These are phyloP conservation scores for Staurois parvus DNA, from an alignment of 2,797 vertebrate genomes.

Conservation along the genomic window DNA sequence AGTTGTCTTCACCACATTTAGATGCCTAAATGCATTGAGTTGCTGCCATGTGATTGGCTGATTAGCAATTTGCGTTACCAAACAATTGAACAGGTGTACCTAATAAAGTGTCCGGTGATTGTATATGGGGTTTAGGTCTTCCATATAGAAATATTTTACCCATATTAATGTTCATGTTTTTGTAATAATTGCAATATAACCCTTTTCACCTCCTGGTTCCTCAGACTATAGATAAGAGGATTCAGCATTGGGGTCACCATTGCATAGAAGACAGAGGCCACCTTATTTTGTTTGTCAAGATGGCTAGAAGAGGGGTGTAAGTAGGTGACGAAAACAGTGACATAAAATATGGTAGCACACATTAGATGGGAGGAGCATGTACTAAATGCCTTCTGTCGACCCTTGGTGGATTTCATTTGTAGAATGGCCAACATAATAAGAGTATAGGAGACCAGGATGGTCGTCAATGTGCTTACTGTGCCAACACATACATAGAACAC, in stretches of 20 bases:
- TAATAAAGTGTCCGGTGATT: too few relatives aligned
- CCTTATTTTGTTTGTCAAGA: constrained; percentile 11
- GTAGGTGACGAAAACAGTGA: constrained; percentile 62
- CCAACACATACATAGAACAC: constrained; percentile 8
- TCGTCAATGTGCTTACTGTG: too few relatives aligned
- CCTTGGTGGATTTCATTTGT: constrained; percentile 56
- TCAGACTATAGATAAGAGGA: constrained; percentile 33
- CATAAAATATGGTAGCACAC: constrained; percentile 65
- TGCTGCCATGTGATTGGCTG: too few relatives aligned
- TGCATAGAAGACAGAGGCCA: constrained; percentile 16
- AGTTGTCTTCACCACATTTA: too few relatives aligned
- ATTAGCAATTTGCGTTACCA: too few relatives aligned
- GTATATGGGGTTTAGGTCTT: too few relatives aligned
- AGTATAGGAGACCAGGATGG: constrained; percentile 62
- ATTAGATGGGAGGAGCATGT: constrained; percentile 65
- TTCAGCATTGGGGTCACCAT: constrained; percentile 30
- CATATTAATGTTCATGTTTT: too few relatives aligned
- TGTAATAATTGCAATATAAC: neutral
- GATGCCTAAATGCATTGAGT: too few relatives aligned
- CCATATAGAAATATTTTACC: too few relatives aligned
- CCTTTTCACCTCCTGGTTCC: constrained; percentile 20
- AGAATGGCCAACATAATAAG: constrained; percentile 63
- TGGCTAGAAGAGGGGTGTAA: neutral
- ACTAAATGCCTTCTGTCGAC: constrained; percentile 54
- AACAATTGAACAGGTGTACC: too few relatives aligned